Evolutionary conservation across 2,888 invertebrate species (phyloP), one percentile per base, ranked within the genome.

Genomic region (Strigamia crassipes): DNA sequence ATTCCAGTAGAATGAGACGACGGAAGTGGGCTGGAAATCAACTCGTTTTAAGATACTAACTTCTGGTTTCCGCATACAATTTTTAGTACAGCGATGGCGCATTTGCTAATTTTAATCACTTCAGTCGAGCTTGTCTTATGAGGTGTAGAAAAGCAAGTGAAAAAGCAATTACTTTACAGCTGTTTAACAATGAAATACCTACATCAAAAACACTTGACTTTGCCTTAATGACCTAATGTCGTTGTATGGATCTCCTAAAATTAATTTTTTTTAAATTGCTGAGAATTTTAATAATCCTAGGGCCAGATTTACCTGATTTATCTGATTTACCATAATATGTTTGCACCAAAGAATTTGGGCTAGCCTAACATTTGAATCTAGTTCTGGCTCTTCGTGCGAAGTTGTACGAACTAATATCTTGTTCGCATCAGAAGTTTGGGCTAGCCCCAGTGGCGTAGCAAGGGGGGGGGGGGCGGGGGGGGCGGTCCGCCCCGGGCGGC

Each of bases 101-200:
- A 51, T 51, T 51, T 51, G 51, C 51, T 51, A 51, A 51, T 51
- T 51, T 51, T 51, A 51, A 51, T 51, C 51, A 51, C 51, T 51
- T 51, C 51, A 51, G 51, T 51, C 51, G n/a, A 51, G 51, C 51
- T 51, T 51, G 51, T 51, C 51, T 51, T 51, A 51, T 51, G 51
- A 51, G 51, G 51, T 51, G 51, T 51, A n/a, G 51, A 51, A 51
- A 51, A 51, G 51, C 51, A 51, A 51, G 51, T 51, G 51, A 51
- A 51, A 51, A 51, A 51, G 51, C 51, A 51, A 51, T 51, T 51
- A 51, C 51, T 51, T 51, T 51, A 51, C 51, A 51, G 51, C 51
- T 51, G 51, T 51, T 51, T 51, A 51, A 51, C 51, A 51, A 51
- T 51, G 51, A 51, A 51, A 51, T 51, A 51, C 51, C 51, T 51